Conservation (phyloP, 23 tunicate genomes). For the Clavelina lepadiformis region DNA sequence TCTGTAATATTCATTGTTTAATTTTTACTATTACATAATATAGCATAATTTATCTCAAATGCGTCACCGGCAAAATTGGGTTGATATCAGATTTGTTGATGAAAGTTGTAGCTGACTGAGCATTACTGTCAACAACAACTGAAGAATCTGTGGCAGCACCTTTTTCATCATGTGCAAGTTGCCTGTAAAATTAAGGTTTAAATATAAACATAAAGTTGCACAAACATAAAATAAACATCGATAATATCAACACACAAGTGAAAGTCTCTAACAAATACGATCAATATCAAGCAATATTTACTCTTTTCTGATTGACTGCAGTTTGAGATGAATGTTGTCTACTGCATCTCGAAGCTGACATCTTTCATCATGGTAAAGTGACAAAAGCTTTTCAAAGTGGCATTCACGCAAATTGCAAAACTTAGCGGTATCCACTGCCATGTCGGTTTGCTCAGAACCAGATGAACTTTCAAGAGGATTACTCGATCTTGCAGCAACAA, state of each 20-base stretch:
- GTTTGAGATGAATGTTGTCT: conserved; percentile 24
- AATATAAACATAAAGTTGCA: too few species aligned
- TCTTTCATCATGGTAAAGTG: conserved; percentile 33
- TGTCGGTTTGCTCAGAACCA: conserved; percentile 16
- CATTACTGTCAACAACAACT: neutral
- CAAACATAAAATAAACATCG: too few species aligned
- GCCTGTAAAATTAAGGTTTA: neutral
- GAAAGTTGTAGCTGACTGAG: neutral
- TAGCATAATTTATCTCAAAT: too few species aligned
- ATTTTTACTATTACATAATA: too few species aligned
- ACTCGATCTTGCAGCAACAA: conserved; percentile 24
- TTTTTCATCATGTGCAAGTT: neutral
- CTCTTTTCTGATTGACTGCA: conserved; percentile 34
- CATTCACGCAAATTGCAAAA: conserved; percentile 25
- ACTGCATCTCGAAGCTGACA: conserved; percentile 27
- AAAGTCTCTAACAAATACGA: too few species aligned
- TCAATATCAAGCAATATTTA: conserved; percentile 2
- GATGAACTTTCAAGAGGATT: conserved; percentile 25
- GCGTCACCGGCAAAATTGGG: too few species aligned
- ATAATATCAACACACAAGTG: too few species aligned
- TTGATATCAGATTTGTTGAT: too few species aligned
- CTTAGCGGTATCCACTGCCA: conserved; percentile 5
- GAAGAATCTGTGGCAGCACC: neutral
- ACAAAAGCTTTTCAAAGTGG: conserved; percentile 45
- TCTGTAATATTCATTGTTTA: too few species aligned